Conservation (phyloP, 2,888 invertebrate genomes). For the Danaus chrysippus region DNA sequence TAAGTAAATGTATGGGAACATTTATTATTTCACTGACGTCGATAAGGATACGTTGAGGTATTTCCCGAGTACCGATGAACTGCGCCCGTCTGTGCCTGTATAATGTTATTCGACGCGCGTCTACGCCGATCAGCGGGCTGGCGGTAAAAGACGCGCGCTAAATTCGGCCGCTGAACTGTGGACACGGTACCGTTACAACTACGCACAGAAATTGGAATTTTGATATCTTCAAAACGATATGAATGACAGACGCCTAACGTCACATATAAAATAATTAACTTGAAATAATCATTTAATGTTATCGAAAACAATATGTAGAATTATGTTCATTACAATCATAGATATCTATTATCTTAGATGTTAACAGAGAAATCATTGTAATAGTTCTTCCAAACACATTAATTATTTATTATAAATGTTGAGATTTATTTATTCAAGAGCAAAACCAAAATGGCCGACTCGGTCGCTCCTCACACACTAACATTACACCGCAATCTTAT, state of each 20-base stretch:
- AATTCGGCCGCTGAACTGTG: slow-evolving; percentile 32
- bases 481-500: slow-evolving; percentile 21
- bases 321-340: no score
- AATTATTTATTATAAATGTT: no score
- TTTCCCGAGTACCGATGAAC: no score
- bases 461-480: background rate
- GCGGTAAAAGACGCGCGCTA: slow-evolving; percentile 30
- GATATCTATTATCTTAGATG: no score
- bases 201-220: slow-evolving; percentile 36
- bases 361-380: no score
- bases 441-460: background rate
- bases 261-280: background rate
- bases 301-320: no score
- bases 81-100: background rate
- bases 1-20: no score
- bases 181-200: slow-evolving; percentile 35
- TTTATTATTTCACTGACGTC: no score
- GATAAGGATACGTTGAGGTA: no score
- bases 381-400: no score
- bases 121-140: slow-evolving; percentile 23
- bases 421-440: background rate
- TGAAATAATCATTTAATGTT: no score
- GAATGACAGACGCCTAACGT: background rate
- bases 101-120: slow-evolving; percentile 19
- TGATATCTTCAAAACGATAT: slow-evolving; percentile 33